A percentile compares a stretch with the other conserved stretches of the same genome.
phyloP scores from a whole-genome alignment of 2,888 invertebrate genomes.

The Myopa tessellatipennis region DNA sequence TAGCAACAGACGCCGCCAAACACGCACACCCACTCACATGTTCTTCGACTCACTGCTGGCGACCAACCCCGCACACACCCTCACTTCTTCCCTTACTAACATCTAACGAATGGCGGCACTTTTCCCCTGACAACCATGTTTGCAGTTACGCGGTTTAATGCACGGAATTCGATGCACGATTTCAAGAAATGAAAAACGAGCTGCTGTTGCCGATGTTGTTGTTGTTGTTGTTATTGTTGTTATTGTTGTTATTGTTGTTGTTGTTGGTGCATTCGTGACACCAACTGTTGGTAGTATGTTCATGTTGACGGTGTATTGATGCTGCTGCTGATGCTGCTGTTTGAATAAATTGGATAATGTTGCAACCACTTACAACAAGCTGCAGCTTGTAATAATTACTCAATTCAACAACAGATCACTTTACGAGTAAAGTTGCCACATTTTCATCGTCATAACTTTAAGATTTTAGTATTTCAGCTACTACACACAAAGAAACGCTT shows the following conservation, averaged over 20 bases:
- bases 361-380: conserved; percentile 10
- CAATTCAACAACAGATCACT: conserved; percentile 10
- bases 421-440: conserved; percentile 8
- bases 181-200: conserved; percentile 2
- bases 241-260: not conserved
- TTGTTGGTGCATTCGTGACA: not conserved
- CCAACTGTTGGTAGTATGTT: not conserved
- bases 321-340: not conserved
- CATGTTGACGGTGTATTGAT: not conserved
- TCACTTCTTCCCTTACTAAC: no score
- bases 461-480: not conserved
- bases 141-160: not conserved
- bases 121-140: not conserved
- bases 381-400: conserved; percentile 24
- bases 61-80: no score
- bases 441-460: not conserved
- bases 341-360: conserved; percentile 4
- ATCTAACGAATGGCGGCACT: no score
- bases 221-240: not conserved
- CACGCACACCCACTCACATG: not conserved
- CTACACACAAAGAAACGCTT: no score
- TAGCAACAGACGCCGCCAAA: not conserved
- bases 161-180: conserved; percentile 14
- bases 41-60: no score
- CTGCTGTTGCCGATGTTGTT: not conserved